phyloP scores from a whole-genome alignment of 1,140 invertebrate species.

The Pachypsylla venusta region DNA sequence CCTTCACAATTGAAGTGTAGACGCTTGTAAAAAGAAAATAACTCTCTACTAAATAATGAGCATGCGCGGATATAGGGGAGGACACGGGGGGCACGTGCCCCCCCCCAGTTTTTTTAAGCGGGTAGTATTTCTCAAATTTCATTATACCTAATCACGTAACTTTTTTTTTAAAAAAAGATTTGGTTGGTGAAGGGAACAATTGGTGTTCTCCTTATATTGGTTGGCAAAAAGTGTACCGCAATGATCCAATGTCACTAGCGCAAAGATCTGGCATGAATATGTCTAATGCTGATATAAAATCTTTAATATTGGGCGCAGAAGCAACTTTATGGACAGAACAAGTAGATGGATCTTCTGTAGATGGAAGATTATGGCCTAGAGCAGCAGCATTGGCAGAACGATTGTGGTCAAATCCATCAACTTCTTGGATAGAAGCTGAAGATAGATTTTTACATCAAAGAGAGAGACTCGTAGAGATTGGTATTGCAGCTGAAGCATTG shows the following conservation, averaged over 20 bases:
- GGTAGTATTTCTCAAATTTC: no score
- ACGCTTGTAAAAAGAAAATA: no score
- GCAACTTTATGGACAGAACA: constrained; percentile 70
- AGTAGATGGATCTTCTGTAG: constrained; percentile 23
- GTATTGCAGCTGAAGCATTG: constrained; percentile 49
- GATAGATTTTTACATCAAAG: constrained; percentile 49
- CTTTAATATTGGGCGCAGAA: constrained; percentile 45
- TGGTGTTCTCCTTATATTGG: constrained; percentile 79
- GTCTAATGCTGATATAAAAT: constrained; percentile 11
- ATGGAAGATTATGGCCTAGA: constrained; percentile 53
- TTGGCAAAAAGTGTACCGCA: constrained; percentile 73
- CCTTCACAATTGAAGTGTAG: no score
- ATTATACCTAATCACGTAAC: no score
- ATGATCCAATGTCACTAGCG: constrained; percentile 44
- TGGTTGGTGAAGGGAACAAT: constrained; percentile 50
- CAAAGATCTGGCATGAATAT: constrained; percentile 8
- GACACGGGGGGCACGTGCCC: no score
- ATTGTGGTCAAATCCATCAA: constrained; percentile 52
- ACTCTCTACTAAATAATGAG: no score
- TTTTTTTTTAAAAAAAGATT: no score
- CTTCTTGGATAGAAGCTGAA: constrained; percentile 44
- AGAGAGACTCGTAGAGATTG: constrained; percentile 48
- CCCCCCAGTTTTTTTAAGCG: no score
- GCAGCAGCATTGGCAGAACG: constrained; percentile 63
- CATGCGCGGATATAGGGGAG: no score